Evolutionary conservation across 92 coral and sea anemone genomes (phyloP), one percentile per base, ranked within the genome.

Genomic region (Parazoanthus darwini): DNA sequence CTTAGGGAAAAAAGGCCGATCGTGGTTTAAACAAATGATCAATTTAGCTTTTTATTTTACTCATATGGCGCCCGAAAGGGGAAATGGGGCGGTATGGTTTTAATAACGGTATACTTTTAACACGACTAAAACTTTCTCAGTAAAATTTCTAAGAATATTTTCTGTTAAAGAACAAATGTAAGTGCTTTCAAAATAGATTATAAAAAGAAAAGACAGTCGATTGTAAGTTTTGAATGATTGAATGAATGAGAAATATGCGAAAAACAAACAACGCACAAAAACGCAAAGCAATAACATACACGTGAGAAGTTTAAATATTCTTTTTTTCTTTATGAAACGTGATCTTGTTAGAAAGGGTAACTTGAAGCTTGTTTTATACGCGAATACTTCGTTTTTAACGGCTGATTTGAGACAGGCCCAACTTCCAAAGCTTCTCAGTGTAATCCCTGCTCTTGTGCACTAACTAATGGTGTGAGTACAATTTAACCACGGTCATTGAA

Each of bases 381-480:
- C 48, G 26, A 20, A 39, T 76, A 44, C 18, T 76, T 42, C n/a
- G 18, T 37, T 25, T 6, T 42, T 8, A 39, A 76, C 48, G n/a
- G 80, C 48, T 37, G 51, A 37, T 74, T 42, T 1, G 44, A 74
- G 78, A 74, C 44, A 42, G 11, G 78, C 6, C 9, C 6, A 14
- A 20, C 14, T 23, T 63, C 70, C 70, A 63, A 74, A 82, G 20
- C 39, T 68, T 48, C 42, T 15, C 67, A 25, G 68, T 71, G 56
- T 71, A 84, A 43, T 73, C 43, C 67, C 33, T 42, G 15, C 65
- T 9, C 26, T 35, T 58, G 70, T 84, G 36, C 87, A 48, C 76
- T 51, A 71, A 84, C 87, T 84, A 84, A 70, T 70, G 42, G 37
- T 68, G 74, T 72, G 22, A 73, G 43, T 44, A 20, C 26, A 71